Percentiles rank a stretch among this genome's conserved stretches.
phyloP scores from a whole-genome alignment of 2,797 vertebrate species.

The Linurgus olivaceus region DNA sequence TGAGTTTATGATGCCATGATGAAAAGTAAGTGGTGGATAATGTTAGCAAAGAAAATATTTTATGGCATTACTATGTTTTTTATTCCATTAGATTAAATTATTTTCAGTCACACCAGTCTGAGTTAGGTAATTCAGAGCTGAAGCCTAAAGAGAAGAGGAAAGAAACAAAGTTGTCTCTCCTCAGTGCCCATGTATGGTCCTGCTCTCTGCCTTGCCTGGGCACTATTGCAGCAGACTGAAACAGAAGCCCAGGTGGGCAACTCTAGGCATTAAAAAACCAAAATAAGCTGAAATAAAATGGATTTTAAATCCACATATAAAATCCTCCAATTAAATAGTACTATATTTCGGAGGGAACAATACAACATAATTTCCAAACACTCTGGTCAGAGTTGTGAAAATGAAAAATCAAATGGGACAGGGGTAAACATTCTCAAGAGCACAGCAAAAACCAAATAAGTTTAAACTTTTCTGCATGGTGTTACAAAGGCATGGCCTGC shows the following conservation, averaged over 20 bases:
- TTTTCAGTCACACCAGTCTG: background rate
- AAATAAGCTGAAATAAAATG: background rate
- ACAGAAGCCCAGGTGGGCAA: background rate
- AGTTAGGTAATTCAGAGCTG: background rate
- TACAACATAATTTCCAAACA: background rate
- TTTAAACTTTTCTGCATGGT: background rate
- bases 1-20: background rate
- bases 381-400: background rate
- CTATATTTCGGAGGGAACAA: background rate
- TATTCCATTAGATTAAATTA: background rate
- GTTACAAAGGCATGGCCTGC: background rate
- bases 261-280: background rate
- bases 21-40: background rate
- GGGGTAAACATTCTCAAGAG: rapidly evolving
- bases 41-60: conserved; percentile 1
- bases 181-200: rapidly evolving
- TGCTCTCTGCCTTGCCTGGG: background rate
- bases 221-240: background rate
- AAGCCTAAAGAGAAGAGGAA: background rate
- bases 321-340: background rate
- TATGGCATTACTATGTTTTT: background rate
- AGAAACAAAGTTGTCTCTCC: background rate
- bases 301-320: background rate
- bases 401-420: background rate
- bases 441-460: background rate